Conservation (phyloP, 2,797 vertebrate genomes). For the Anguilla megastoma region DNA sequence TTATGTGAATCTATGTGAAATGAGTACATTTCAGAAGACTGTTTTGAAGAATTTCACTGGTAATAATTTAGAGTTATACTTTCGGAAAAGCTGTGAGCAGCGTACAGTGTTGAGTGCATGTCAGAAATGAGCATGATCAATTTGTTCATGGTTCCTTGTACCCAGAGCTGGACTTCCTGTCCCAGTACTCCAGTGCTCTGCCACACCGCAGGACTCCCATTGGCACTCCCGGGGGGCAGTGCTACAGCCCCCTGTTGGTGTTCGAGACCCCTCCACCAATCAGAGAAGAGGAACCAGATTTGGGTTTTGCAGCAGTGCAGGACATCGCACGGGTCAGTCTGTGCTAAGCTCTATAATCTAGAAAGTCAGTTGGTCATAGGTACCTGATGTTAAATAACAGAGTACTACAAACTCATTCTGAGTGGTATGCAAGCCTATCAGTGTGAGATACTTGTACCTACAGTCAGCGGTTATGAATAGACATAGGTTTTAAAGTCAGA, state of each 20-base stretch:
- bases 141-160: neutral
- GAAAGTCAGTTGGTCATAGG: neutral
- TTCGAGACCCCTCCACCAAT: conserved; percentile 74
- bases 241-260: conserved; percentile 75
- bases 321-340: conserved; percentile 52
- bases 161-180: conserved; percentile 76
- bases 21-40: too few relatives aligned
- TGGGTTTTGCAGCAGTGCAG: conserved; percentile 60
- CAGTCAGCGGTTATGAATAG: too few relatives aligned
- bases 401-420: neutral
- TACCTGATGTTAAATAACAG: too few relatives aligned
- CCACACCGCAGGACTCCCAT: conserved; percentile 75
- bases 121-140: neutral
- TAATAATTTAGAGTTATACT: too few relatives aligned
- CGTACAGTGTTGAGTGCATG: neutral
- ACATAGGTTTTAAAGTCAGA: too few relatives aligned
- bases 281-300: conserved; percentile 79
- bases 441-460: neutral
- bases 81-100: too few relatives aligned
- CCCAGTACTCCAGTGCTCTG: conserved; percentile 65
- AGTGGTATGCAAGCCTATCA: neutral
- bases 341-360: neutral
- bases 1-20: too few relatives aligned
- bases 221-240: conserved; percentile 60
- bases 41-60: too few relatives aligned